Evolutionary conservation across 2,888 invertebrate genomes (phyloP).

Genomic region (Ptychoptera contaminata): DNA sequence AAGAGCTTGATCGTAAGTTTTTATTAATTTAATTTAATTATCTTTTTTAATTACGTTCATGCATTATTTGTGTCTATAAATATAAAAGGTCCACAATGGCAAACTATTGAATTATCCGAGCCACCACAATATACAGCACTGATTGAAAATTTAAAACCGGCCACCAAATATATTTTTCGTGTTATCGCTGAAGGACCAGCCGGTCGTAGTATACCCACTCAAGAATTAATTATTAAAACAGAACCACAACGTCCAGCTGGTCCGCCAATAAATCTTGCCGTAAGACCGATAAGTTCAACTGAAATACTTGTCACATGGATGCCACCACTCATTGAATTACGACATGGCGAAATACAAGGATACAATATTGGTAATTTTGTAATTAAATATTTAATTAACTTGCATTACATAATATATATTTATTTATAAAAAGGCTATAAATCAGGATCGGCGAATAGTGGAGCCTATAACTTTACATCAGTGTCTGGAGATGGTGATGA

Average conservation of each 20-base stretch:
- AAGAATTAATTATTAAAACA: conserved; percentile 44
- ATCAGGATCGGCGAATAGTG: conserved; percentile 31
- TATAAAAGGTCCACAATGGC: conserved; percentile 43
- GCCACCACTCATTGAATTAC: conserved; percentile 48
- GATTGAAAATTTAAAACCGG: conserved; percentile 52
- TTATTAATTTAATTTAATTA: neutral
- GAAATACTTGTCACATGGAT: conserved; percentile 59
- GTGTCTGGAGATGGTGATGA: conserved; percentile 53
- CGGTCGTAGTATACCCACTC: conserved; percentile 50
- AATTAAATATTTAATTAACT: conserved; percentile 25
- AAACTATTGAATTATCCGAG: conserved; percentile 46
- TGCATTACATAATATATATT: neutral
- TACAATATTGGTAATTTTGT: conserved; percentile 43
- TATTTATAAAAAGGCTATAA: conserved; percentile 19
- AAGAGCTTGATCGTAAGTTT: conserved; percentile 42
- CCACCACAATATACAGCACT: conserved; percentile 46
- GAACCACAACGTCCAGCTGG: conserved; percentile 57
- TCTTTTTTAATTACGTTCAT: conserved; percentile 8
- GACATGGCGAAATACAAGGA: conserved; percentile 60
- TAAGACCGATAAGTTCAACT: conserved; percentile 54
- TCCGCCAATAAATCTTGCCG: conserved; percentile 47
- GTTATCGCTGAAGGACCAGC: conserved; percentile 61
- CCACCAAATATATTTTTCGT: conserved; percentile 51
- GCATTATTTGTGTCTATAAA: no score
- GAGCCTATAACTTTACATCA: conserved; percentile 49